Evolutionary conservation across 2,797 vertebrate species (phyloP).

Genomic region (Xiphophorus birchmanni): DNA sequence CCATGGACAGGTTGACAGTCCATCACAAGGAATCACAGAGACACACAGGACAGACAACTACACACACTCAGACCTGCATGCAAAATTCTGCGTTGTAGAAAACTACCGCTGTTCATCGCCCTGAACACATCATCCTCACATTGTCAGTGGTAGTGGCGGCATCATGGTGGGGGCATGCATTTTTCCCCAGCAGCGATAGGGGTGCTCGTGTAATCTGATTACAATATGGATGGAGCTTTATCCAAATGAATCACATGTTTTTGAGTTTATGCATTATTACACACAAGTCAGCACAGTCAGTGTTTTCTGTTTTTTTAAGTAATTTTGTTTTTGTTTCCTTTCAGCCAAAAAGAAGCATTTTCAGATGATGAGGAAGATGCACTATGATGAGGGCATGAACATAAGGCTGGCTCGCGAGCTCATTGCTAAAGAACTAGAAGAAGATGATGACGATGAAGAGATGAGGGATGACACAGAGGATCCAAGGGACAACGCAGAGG

Average conservation of each 20-base stretch:
- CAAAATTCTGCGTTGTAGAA: too few species aligned
- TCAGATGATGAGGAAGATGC: slow-evolving; percentile 98
- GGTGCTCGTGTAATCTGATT: neutral
- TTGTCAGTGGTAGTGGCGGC: neutral
- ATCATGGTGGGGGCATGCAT: neutral
- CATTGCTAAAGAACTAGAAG: slow-evolving; percentile 91
- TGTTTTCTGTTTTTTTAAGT: slow-evolving; percentile 1
- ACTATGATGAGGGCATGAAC: slow-evolving; percentile 97
- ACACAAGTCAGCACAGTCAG: neutral
- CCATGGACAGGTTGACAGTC: too few species aligned
- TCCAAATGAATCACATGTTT: neutral
- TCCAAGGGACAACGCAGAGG: slow-evolving; percentile 68
- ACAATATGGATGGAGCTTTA: neutral
- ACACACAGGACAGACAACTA: too few species aligned
- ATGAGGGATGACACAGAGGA: slow-evolving; percentile 68
- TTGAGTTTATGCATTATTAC: neutral
- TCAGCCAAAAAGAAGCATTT: slow-evolving; percentile 94
- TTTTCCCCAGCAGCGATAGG: neutral
- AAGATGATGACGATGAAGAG: slow-evolving; percentile 90
- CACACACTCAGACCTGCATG: too few species aligned
- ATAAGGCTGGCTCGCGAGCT: slow-evolving; percentile 96
- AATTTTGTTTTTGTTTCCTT: neutral
- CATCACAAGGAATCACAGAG: too few species aligned
- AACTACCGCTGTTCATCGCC: too few species aligned
- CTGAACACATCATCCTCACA: neutral